These are phyloP conservation scores for Pelusios castaneus DNA, from an alignment of 2,113 vertebrate species.

Conservation along the genomic window DNA sequence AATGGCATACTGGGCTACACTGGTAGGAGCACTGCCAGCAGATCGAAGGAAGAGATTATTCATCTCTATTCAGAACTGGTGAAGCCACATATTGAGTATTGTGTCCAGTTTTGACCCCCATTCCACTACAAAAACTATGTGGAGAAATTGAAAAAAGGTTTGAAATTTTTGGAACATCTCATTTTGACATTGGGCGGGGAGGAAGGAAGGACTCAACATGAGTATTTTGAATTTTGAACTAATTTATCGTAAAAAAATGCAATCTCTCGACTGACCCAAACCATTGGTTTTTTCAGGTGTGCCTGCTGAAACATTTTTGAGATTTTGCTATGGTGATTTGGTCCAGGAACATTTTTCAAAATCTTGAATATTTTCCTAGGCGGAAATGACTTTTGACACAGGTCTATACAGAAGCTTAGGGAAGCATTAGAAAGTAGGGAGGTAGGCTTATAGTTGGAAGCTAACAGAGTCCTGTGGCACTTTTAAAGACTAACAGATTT, in stretches of 20 bases:
- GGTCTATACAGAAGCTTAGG: neutral
- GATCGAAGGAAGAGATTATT: no score
- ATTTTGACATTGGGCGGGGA: neutral
- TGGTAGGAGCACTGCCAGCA: no score
- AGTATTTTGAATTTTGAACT: neutral
- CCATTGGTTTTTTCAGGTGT: neutral
- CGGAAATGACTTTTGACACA: neutral
- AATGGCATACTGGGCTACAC: no score
- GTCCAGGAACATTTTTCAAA: neutral
- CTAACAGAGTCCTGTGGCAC: no score
- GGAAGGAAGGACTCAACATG: neutral
- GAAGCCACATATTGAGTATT: no score
- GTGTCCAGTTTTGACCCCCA: no score
- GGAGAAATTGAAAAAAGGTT: neutral
- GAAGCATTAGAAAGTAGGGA: neutral
- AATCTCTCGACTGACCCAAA: neutral
- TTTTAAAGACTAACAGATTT: no score
- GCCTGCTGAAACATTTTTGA: neutral
- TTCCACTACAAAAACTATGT: no score
- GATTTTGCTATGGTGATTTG: neutral
- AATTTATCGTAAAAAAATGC: neutral
- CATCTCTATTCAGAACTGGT: no score
- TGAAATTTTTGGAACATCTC: neutral
- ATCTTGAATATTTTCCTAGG: neutral
- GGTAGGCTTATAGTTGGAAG: neutral